A percentile compares a stretch with the other conserved stretches of the same genome.
phyloP scores from a whole-genome alignment of 2,888 invertebrate genomes.

The Laspeyria flexula region DNA sequence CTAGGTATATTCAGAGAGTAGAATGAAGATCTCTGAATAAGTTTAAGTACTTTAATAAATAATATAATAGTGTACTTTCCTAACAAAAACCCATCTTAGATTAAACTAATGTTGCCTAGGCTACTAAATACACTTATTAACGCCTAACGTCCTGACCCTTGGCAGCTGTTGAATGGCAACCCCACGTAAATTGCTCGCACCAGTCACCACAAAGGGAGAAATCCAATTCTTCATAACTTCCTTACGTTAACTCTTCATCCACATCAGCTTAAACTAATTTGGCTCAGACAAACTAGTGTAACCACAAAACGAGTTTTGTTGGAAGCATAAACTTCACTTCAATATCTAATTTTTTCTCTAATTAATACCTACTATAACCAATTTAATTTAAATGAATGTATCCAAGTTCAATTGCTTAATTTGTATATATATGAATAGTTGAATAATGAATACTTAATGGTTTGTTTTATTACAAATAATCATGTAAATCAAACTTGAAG shows the following conservation, averaged over 20 bases:
- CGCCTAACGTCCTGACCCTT: not conserved
- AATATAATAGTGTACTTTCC: not conserved
- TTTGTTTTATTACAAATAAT: not conserved
- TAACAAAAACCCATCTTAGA: not conserved
- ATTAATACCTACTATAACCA: not conserved
- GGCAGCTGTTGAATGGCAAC: not conserved
- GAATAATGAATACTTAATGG: not conserved
- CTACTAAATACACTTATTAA: not conserved
- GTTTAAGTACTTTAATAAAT: too few relatives aligned
- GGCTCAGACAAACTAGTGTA: not conserved
- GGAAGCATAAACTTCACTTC: not conserved
- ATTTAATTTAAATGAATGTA: not conserved
- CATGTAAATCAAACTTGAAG: conserved; percentile 1
- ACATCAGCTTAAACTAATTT: not conserved
- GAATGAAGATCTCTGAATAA: too few relatives aligned
- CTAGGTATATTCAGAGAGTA: too few relatives aligned
- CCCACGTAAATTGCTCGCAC: not conserved
- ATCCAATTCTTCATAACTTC: not conserved
- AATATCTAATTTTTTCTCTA: not conserved
- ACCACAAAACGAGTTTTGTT: not conserved
- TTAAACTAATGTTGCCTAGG: not conserved
- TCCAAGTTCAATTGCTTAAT: not conserved
- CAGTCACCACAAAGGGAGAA: not conserved
- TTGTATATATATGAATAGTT: not conserved
- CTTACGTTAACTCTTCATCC: not conserved